phyloP scores from a whole-genome alignment of 2,113 vertebrate species.

The Mesocricetus auratus region DNA sequence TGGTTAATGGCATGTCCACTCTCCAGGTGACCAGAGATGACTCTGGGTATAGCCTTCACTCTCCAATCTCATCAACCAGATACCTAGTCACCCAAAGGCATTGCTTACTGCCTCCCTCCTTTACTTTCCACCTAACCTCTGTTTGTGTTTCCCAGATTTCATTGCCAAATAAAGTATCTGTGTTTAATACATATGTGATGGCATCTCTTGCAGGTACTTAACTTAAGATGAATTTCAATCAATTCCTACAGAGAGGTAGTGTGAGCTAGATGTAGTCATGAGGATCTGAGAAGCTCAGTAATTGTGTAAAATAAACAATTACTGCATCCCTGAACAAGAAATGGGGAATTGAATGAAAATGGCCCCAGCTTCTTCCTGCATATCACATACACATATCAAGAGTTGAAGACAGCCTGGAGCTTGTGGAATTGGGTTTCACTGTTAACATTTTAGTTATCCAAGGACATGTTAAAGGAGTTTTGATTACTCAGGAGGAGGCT shows the following conservation, averaged over 20 bases:
- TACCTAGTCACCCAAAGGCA: neutral
- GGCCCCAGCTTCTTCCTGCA: neutral
- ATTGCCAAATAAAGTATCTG: neutral
- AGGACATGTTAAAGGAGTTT: neutral
- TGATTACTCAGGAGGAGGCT: neutral
- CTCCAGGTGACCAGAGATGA: neutral
- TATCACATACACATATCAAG: neutral
- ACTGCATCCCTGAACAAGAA: neutral
- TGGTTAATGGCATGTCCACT: neutral
- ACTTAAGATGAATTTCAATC: neutral
- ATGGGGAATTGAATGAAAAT: neutral
- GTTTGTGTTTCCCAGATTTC: neutral
- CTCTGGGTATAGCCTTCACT: neutral
- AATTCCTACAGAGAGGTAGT: neutral
- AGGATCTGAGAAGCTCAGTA: neutral
- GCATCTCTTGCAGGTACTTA: neutral
- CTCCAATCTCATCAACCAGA: neutral
- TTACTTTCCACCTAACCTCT: neutral
- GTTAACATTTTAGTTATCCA: neutral
- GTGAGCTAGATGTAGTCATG: neutral
- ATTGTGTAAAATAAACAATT: neutral
- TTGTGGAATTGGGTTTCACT: neutral
- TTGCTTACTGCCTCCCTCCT: neutral
- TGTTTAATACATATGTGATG: neutral
- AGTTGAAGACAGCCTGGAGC: neutral